Percentiles rank a stretch among this genome's conserved stretches.
These are phyloP conservation scores for Numenius phaeopus DNA, from an alignment of 2,797 vertebrate species.

Conservation along the genomic window DNA sequence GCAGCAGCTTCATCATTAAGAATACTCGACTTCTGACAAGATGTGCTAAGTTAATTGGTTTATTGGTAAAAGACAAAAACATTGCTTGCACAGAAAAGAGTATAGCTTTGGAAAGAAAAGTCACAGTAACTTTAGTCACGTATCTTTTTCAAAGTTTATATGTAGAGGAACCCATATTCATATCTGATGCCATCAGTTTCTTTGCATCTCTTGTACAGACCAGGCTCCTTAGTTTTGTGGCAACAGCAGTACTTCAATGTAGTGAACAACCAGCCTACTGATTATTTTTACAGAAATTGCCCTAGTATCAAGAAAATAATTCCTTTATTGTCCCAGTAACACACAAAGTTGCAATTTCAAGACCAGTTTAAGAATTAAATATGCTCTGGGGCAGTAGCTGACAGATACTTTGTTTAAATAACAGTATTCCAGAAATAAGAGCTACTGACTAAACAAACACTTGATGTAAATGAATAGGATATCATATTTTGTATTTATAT, in stretches of 20 bases:
- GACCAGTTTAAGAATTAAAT: neutral
- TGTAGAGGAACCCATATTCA: neutral
- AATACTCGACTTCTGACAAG: neutral
- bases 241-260: neutral
- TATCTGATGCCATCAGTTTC: neutral
- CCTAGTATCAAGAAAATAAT: neutral
- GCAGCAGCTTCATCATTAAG: neutral
- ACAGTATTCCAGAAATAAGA: neutral
- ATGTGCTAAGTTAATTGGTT: neutral
- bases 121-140: neutral
- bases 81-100: neutral
- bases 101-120: neutral
- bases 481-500: neutral
- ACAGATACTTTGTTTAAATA: conserved; percentile 17
- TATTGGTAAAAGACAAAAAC: neutral
- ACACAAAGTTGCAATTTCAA: neutral
- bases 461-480: neutral
- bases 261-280: rapidly evolving
- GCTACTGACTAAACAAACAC: neutral
- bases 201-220: neutral
- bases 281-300: neutral
- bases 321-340: neutral
- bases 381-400: neutral
- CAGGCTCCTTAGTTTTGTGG: neutral
- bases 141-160: neutral